These are phyloP conservation scores for Eurytoma adleriae DNA, from an alignment of 2,888 invertebrate species.

Conservation along the genomic window DNA sequence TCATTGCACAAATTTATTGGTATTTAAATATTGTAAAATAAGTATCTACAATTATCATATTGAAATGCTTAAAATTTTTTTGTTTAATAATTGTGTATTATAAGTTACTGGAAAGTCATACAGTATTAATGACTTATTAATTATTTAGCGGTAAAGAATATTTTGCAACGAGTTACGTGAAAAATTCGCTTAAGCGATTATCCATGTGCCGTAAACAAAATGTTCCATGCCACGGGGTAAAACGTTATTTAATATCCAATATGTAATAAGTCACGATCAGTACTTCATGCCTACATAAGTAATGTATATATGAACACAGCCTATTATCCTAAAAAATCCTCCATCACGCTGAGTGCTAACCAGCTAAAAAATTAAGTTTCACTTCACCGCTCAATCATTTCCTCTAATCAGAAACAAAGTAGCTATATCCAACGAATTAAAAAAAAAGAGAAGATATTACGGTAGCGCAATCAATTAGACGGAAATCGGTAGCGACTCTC, in stretches of 20 bases:
- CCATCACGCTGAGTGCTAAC: neutral
- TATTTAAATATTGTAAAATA: too few species aligned
- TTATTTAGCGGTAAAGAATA: neutral
- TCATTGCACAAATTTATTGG: too few species aligned
- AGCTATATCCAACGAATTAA: neutral
- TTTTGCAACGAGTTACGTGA: too few species aligned
- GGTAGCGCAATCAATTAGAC: neutral
- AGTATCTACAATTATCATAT: too few species aligned
- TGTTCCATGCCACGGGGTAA: neutral
- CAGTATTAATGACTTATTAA: neutral
- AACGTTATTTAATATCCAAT: neutral
- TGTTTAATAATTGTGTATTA: too few species aligned
- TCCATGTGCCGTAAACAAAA: neutral
- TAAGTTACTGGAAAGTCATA: neutral
- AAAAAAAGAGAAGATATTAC: neutral
- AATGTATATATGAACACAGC: neutral
- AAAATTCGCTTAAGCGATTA: too few species aligned
- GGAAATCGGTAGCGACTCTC: neutral
- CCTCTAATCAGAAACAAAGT: neutral
- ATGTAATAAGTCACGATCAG: neutral
- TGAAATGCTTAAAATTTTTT: too few species aligned
- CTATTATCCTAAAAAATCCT: neutral
- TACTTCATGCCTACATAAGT: neutral
- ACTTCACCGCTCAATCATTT: neutral
- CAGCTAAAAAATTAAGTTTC: neutral